Percentiles rank a stretch among this genome's conserved stretches.
Conservation (phyloP, 2,113 vertebrate genomes). For the Edolisoma coerulescens region DNA sequence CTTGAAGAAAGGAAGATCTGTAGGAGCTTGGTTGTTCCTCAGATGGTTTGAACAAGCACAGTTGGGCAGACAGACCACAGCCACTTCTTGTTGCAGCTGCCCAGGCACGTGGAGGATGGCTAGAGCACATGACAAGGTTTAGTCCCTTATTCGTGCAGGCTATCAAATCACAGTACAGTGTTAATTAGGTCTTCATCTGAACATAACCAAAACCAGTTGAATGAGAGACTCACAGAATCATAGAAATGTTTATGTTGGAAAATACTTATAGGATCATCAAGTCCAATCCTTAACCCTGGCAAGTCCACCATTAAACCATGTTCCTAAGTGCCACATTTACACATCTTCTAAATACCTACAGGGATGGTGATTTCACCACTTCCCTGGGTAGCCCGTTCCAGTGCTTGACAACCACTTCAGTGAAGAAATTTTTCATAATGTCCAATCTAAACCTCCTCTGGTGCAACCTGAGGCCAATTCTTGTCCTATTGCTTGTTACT, state of each 20-base stretch:
- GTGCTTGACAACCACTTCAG: not conserved
- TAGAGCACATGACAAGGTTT: not conserved
- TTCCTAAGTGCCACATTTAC: not conserved
- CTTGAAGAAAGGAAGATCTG: not conserved
- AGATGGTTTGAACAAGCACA: not conserved
- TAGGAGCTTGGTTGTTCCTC: not conserved
- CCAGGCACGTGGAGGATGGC: accelerated
- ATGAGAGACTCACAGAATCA: not conserved
- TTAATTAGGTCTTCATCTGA: not conserved
- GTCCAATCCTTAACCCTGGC: not conserved
- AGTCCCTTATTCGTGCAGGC: accelerated
- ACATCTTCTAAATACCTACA: not conserved
- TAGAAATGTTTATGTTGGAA: not conserved
- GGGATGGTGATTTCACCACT: not conserved
- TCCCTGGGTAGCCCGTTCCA: not conserved
- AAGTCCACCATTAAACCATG: not conserved
- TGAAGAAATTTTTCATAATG: not conserved
- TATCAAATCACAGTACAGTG: not conserved
- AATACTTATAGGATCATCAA: not conserved
- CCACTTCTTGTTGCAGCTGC: not conserved
- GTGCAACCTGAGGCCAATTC: not conserved
- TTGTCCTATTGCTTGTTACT: not conserved
- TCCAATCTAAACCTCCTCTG: not conserved
- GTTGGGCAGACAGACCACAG: accelerated
- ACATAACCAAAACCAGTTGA: not conserved